A percentile compares a stretch with the other conserved stretches of the same genome.
Evolutionary conservation across 2,797 vertebrate genomes (phyloP).

Genomic region (Scyliorhinus canicula): DNA sequence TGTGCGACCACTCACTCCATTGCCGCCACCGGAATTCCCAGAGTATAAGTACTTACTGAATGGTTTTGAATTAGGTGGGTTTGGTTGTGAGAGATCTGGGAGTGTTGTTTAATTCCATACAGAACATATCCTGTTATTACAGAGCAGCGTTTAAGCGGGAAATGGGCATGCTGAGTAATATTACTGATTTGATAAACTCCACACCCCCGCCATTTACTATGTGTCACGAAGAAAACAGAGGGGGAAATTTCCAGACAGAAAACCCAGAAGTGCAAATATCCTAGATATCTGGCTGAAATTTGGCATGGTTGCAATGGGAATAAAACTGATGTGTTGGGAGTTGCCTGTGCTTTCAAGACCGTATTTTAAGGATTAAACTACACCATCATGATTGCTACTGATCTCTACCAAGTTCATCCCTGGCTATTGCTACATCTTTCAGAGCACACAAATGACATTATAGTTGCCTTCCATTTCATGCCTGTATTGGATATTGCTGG

Average conservation of each 20-base stretch:
- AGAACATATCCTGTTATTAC: neutral
- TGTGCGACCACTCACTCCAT: too few relatives aligned
- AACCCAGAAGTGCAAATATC: neutral
- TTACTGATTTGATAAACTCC: neutral
- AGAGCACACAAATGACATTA: neutral
- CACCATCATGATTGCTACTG: neutral
- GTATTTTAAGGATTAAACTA: neutral
- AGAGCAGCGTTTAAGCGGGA: neutral
- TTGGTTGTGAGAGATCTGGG: neutral
- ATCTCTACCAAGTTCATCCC: neutral
- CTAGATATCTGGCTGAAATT: neutral
- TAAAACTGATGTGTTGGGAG: neutral
- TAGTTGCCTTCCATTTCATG: neutral
- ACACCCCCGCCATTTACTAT: too few relatives aligned
- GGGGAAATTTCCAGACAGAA: neutral
- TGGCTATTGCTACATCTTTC: neutral
- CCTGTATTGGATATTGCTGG: neutral
- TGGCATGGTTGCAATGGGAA: neutral
- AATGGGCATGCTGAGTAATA: neutral
- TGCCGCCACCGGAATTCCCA: too few relatives aligned
- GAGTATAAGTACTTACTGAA: neutral
- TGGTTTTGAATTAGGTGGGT: neutral
- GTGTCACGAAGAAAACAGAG: too few relatives aligned
- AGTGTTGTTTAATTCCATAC: neutral
- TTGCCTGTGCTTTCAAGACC: neutral